These are phyloP conservation scores for Euwallacea fornicatus DNA, from an alignment of 1,140 invertebrate species.

Conservation along the genomic window DNA sequence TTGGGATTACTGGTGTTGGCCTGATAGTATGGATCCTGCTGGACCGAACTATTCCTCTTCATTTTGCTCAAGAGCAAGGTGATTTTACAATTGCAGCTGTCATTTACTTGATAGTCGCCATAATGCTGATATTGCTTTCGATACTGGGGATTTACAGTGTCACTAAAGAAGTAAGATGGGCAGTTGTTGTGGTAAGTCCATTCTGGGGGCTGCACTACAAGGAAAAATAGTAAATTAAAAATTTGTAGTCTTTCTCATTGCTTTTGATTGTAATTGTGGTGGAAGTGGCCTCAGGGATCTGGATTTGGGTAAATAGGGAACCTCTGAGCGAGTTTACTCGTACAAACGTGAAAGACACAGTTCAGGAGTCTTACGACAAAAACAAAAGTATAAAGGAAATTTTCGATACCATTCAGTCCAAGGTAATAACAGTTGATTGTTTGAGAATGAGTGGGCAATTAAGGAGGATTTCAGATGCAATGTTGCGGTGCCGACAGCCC, in stretches of 20 bases:
- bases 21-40: conserved; percentile 74
- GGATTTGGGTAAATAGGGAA: conserved; percentile 70
- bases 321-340: conserved; percentile 66
- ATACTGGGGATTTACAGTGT: conserved; percentile 92
- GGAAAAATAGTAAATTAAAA: neutral
- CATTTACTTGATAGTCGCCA: conserved; percentile 76
- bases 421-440: conserved; percentile 52
- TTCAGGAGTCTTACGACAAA: conserved; percentile 70
- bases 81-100: conserved; percentile 73
- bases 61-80: conserved; percentile 66
- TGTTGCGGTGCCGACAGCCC: conserved; percentile 75
- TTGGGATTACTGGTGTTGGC: conserved; percentile 69
- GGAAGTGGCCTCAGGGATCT: conserved; percentile 72
- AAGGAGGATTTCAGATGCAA: conserved; percentile 42
- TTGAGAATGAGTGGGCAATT: neutral
- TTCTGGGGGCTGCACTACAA: neutral
- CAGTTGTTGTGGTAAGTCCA: conserved; percentile 74
- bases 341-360: conserved; percentile 64
- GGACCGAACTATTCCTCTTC: conserved; percentile 73
- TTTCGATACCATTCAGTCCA: conserved; percentile 71
- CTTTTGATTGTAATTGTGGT: conserved; percentile 77
- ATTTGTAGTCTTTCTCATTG: conserved; percentile 68
- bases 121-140: conserved; percentile 79
- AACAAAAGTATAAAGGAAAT: conserved; percentile 62
- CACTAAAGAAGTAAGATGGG: conserved; percentile 81